Conservation (phyloP, 2,113 vertebrate species). For the Melierax canorus region DNA sequence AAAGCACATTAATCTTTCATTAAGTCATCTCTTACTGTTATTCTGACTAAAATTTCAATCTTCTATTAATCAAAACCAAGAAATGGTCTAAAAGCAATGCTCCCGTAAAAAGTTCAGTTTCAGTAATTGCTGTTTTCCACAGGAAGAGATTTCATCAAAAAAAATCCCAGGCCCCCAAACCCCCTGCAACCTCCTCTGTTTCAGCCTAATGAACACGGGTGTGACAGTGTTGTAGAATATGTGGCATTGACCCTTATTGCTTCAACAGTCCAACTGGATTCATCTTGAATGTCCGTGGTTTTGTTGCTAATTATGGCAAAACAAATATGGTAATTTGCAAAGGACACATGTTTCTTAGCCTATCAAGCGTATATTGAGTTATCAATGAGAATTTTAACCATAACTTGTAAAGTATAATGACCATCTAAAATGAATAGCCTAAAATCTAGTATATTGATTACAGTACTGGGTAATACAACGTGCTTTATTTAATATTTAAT, state of each 20-base stretch:
- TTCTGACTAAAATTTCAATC: background rate
- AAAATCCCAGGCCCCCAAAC: background rate
- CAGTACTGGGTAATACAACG: constrained; percentile 19
- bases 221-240: background rate
- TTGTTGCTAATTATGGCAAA: background rate
- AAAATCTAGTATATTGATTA: constrained; percentile 36
- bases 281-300: background rate
- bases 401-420: background rate
- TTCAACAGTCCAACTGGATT: background rate
- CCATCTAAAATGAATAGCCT: background rate
- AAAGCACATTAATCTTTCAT: constrained; percentile 39
- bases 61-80: background rate
- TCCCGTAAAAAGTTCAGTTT: background rate
- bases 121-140: background rate
- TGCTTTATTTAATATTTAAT: constrained; percentile 65
- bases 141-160: background rate
- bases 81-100: background rate
- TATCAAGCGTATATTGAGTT: background rate
- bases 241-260: background rate
- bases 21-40: background rate
- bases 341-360: background rate
- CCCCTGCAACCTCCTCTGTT: background rate
- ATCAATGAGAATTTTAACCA: background rate
- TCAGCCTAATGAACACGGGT: background rate
- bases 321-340: background rate